Base-by-base conservation (phyloP, 2,888 invertebrate species). In the Hymenopus coronatus region DNA sequence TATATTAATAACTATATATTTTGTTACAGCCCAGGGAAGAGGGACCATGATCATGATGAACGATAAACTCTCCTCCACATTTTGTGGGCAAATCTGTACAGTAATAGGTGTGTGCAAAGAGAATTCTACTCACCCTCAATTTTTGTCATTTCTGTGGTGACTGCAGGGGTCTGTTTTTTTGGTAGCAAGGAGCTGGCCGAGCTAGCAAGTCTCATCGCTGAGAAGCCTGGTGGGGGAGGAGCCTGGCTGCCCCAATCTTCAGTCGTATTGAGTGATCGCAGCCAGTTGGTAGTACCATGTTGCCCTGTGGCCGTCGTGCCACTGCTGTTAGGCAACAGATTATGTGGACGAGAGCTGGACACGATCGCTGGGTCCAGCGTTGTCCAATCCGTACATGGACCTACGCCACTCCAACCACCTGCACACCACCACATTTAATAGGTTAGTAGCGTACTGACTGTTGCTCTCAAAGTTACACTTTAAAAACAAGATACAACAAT, bases 321-420 rank as follows among this genome's bases (percentile, higher is more conserved):
- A 70, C 54, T 83, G 83, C 9, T 88, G 81, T 82, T 82, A 25
- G 86, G 33, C 27, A 86, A 46, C 14, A 87, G 70, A 28, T 84
- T 89, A 25, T 87, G 89, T 27, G 93, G 94, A 91, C 96, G 95
- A 90, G 96, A 96, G 91, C 96, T 96, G 90, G 96, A 96, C 93
- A 98, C 96, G 92, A 98, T 98, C 91, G 98, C 98, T 90, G 98
- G 98, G 94, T 99, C 98, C 95, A 98, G 96, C 91, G 97, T 96
- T 92, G 98, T 97, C 98, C 98, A 98, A 94, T 98, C 98, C 91
- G 96, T 94, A 93, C 95, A 96, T 90, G 93, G 92, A 88, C 91
- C 90, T 89, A 89, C 90, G n/a, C 87, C 90, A 46, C n/a, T 89
- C 91, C 91, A 91, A 85, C 90, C 91, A 83, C 83, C 28, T 83